Conservation (phyloP, 2,113 vertebrate species). For the Ardeotis arabs region DNA sequence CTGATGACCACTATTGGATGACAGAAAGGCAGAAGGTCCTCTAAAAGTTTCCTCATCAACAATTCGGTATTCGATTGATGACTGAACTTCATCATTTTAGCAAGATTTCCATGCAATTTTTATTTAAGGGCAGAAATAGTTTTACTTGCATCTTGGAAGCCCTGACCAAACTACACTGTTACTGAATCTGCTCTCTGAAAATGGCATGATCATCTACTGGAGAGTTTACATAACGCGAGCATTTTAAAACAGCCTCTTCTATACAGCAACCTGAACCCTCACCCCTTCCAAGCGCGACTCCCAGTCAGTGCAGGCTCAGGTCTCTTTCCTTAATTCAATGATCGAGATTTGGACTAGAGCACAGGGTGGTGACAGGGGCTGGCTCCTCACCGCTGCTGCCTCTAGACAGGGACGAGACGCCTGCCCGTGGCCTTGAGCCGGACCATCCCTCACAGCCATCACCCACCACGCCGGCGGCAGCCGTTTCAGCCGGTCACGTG, state of each 20-base stretch:
- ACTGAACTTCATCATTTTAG: neutral
- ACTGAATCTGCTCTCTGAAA: neutral
- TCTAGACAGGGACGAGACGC: accelerated
- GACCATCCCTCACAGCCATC: neutral
- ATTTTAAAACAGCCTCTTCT: neutral
- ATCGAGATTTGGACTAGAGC: neutral
- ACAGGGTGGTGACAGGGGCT: neutral
- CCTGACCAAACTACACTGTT: accelerated
- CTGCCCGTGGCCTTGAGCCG: accelerated
- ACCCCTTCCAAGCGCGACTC: neutral
- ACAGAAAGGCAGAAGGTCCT: neutral
- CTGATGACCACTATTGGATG: neutral
- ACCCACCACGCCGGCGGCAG: accelerated
- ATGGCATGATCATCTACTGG: accelerated
- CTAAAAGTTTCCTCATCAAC: neutral
- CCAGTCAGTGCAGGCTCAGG: neutral
- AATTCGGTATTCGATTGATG: accelerated
- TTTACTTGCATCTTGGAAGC: neutral
- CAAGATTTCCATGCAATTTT: neutral
- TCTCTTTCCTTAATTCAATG: neutral
- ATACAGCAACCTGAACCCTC: neutral
- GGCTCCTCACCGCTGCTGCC: neutral
- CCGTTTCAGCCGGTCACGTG: accelerated
- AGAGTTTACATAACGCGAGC: accelerated
- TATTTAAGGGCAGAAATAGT: neutral